Conservation (phyloP, 2,888 invertebrate genomes). For the Branchellion lobata region DNA sequence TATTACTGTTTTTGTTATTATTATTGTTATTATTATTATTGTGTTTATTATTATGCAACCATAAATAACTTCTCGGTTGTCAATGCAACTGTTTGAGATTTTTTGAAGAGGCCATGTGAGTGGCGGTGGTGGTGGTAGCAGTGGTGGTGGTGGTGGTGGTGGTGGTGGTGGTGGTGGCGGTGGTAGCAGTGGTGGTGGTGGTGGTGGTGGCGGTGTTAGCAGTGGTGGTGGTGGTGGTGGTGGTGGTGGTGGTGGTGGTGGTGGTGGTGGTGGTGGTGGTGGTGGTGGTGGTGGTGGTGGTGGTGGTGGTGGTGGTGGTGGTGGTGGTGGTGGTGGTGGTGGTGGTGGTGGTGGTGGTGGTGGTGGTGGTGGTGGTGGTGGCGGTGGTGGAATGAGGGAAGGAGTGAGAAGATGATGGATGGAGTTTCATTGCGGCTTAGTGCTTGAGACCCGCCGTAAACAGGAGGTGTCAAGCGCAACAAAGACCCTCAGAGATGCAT, state of each 20-base stretch:
- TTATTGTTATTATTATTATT: too few species aligned
- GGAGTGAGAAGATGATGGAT: neutral
- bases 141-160: slow-evolving; percentile 27
- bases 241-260: neutral
- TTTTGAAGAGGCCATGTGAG: neutral
- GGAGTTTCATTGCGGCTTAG: too few species aligned
- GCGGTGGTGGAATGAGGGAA: neutral
- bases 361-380: slow-evolving; percentile 14
- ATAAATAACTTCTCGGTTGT: too few species aligned
- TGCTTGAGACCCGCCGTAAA: too few species aligned
- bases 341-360: slow-evolving; percentile 8
- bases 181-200: neutral
- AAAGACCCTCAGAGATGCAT: too few species aligned
- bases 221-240: too few species aligned
- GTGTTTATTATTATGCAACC: too few species aligned
- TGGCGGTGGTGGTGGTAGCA: slow-evolving; percentile 21
- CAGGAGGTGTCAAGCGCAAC: too few species aligned
- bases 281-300: neutral
- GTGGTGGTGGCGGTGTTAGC: neutral
- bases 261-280: neutral
- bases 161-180: slow-evolving; percentile 16
- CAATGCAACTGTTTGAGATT: too few species aligned
- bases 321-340: neutral
- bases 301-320: neutral
- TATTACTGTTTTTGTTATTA: too few species aligned